A percentile compares a stretch with the other conserved stretches of the same genome.
Evolutionary conservation across 2,113 vertebrate species (phyloP).

Genomic region (Channa maculata): DNA sequence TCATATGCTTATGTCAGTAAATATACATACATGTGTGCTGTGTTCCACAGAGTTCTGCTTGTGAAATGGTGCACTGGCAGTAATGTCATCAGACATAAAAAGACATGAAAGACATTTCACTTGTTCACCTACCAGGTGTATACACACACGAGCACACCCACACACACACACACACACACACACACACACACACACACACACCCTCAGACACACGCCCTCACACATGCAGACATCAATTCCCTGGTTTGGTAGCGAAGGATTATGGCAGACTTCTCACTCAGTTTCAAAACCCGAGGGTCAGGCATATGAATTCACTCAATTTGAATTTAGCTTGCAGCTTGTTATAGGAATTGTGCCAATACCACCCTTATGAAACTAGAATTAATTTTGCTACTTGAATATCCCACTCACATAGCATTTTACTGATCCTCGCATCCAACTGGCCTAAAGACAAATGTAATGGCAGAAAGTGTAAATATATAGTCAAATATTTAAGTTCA

Average conservation of each 20-base stretch:
- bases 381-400: conserved; percentile 51
- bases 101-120: neutral
- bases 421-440: conserved; percentile 9
- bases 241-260: conserved; percentile 43
- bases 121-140: neutral
- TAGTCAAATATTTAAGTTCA: conserved; percentile 10
- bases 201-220: neutral
- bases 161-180: neutral
- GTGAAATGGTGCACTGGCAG: conserved; percentile 19
- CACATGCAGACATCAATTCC: conserved; percentile 34
- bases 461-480: conserved; percentile 41
- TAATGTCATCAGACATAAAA: conserved; percentile 1
- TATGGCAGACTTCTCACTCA: conserved; percentile 49
- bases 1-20: conserved; percentile 27
- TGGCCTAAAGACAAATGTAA: conserved; percentile 42
- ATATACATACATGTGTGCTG: conserved; percentile 11
- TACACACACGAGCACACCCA: neutral
- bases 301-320: conserved; percentile 50
- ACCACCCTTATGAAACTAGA: conserved; percentile 47
- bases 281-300: conserved; percentile 48
- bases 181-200: neutral
- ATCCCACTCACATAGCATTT: conserved; percentile 36
- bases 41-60: neutral
- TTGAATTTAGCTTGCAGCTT: conserved; percentile 57
- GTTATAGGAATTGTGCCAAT: conserved; percentile 45